A percentile compares a stretch with the other conserved stretches of the same genome.
phyloP scores from a whole-genome alignment of 2,797 vertebrate genomes.

The Salmo trutta region DNA sequence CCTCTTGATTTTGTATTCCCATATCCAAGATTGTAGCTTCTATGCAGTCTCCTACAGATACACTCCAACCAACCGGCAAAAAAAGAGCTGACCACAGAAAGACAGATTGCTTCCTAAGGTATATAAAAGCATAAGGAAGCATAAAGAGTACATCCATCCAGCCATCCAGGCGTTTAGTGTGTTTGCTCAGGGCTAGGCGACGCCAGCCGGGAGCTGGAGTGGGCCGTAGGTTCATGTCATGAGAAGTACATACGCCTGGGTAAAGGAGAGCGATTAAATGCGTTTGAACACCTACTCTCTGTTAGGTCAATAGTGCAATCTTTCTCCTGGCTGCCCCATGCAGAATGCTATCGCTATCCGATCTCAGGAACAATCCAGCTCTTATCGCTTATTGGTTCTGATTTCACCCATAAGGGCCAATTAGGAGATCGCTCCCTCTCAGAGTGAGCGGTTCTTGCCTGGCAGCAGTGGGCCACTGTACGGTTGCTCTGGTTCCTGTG shows the following conservation, averaged over 20 bases:
- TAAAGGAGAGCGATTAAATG: slow-evolving; percentile 28
- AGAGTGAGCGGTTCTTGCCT: slow-evolving; percentile 38
- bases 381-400: slow-evolving; percentile 74
- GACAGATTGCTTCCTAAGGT: slow-evolving; percentile 39
- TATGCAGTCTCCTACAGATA: not conserved
- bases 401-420: slow-evolving; percentile 66
- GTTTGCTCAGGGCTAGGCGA: slow-evolving; percentile 69
- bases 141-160: slow-evolving; percentile 45
- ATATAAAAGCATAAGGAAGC: slow-evolving; percentile 43
- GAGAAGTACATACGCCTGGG: slow-evolving; percentile 54
- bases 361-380: slow-evolving; percentile 58
- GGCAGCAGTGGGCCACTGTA: slow-evolving; percentile 31
- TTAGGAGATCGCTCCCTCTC: slow-evolving; percentile 58
- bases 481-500: slow-evolving; percentile 64
- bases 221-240: slow-evolving; percentile 28
- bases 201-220: slow-evolving; percentile 13
- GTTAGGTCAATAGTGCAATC: slow-evolving; percentile 70
- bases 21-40: not conserved
- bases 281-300: slow-evolving; percentile 67
- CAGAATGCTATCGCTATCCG: slow-evolving; percentile 62
- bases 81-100: slow-evolving; percentile 19
- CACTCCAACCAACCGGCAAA: slow-evolving; percentile 28
- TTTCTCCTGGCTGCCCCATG: slow-evolving; percentile 36
- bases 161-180: slow-evolving; percentile 55
- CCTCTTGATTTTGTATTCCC: not conserved